Evolutionary conservation across 1,140 invertebrate genomes (phyloP), one percentile per base, ranked within the genome.

Genomic region (Tribolium castaneum): DNA sequence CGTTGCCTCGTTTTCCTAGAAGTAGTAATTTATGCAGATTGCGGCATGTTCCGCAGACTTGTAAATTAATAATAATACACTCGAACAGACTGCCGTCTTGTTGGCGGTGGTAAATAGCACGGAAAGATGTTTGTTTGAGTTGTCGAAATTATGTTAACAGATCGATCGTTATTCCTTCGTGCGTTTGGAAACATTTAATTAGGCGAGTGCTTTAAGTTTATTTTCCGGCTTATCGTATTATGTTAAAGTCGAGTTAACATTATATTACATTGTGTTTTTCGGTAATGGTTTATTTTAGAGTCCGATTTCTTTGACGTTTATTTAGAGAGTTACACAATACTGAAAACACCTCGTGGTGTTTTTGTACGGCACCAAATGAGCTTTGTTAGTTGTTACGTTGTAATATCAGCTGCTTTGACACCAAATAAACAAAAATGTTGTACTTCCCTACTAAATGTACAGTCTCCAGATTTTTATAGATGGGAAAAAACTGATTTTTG

Each of bases 21-120:
- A 66, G 34, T 45, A 45, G 7, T 66, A 66, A 66, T 66, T 34
- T 35, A 66, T 66, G 59, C 30, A 66, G 59, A 66, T 66, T 66
- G 30, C 10, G n/a, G 59, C 30, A 66, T 35, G 59, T 35, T 66
- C 54, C 59, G 59, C 59, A 30, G 30, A 35, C 59, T 35, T 59
- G 54, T 59, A 59, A 59, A 66, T 35, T 35, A 66, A 66, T 34
- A 66, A 66, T 35, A 66, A 66, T 35, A 66, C 30, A 66, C 10
- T 66, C 12, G 3, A 66, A 66, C 9, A 35, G 25, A 35, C 30
- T 66, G 59, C 59, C 59, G 54, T 7, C 54, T 59, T 59, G 54
- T 66, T 35, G 59, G 30, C 59, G 30, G 59, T 66, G 59, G 59
- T 66, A 66, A 66, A 66, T 35, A 66, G 59, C 25, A 66, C n/a